Evolutionary conservation across 2,888 invertebrate genomes (phyloP), one percentile per base, ranked within the genome.

Genomic region (Lepidochitona cinerea): DNA sequence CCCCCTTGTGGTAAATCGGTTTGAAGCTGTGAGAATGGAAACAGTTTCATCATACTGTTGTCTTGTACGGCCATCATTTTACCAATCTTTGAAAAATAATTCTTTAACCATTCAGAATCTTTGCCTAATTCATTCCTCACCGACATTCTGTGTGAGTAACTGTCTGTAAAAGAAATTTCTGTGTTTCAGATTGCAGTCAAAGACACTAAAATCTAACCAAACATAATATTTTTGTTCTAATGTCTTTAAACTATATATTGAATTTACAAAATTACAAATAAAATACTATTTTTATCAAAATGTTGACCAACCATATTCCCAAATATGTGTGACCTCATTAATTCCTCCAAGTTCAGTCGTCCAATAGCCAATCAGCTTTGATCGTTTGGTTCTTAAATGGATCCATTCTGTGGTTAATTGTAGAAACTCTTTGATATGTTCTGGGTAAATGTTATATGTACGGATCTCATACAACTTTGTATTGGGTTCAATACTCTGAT

Each of bases 321-420:
- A 90, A 23, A 90, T 84, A 74, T 89, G 89, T 23, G 89, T 83
- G 26, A 87, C 83, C 76, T 89, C 85, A 79, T 86, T 88, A 6
- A 89, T 80, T 4, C 88, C 89, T 23, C 89, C 89, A 7, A 89
- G 77, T 79, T 89, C 89, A 68, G 85, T 82, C 5, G 79, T 82
- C 89, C 89, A 89, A 78, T 85, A 89, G 14, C 89, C 89, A 70
- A 87, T 67, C 52, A 85, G 73, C 66, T 83, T 83, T 0, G 89
- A 89, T 75, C 87, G 85, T 23, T 75, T 76, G 1, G 83, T 84
- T 53, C 89, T 76, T 3, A 89, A 75, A 68, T 86, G 85, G 71
- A 89, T 82, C 74, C 83, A 80, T 70, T 87, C 83, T 29, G 72
- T 79, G 4, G 86, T 82, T 26, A 87, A 78, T n/a, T 81, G 83